These are phyloP conservation scores for Portevinia maculata DNA, from an alignment of 2,888 invertebrate genomes.

Conservation along the genomic window DNA sequence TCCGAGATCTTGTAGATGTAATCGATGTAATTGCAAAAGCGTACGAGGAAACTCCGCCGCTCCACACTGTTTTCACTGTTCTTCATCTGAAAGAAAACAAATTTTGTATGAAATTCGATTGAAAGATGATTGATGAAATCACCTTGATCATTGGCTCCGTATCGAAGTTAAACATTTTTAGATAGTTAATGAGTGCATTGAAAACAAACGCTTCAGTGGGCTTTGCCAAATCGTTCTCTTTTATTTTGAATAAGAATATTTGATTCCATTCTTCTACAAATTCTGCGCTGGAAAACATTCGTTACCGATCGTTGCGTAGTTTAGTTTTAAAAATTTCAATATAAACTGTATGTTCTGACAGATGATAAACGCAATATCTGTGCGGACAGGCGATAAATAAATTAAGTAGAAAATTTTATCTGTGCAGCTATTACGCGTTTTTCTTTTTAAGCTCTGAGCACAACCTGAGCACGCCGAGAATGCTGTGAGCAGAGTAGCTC, in stretches of 20 bases:
- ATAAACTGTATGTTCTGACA: background rate
- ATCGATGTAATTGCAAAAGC: constrained; percentile 78
- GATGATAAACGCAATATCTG: background rate
- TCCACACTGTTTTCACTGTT: constrained; percentile 75
- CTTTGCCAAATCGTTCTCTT: constrained; percentile 76
- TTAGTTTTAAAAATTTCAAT: background rate
- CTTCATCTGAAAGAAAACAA: constrained; percentile 51
- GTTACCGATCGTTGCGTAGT: background rate
- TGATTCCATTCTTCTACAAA: constrained; percentile 77
- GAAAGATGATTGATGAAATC: background rate
- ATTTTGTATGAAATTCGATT: background rate
- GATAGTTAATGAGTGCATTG: constrained; percentile 77
- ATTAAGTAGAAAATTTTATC: too few relatives aligned
- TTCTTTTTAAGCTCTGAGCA: too few relatives aligned
- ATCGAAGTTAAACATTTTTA: constrained; percentile 78
- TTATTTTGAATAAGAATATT: constrained; percentile 78
- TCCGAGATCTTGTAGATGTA: constrained; percentile 79
- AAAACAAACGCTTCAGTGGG: constrained; percentile 78
- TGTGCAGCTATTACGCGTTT: too few relatives aligned
- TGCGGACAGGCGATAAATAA: background rate
- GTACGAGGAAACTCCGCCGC: constrained; percentile 77
- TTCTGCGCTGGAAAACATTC: constrained; percentile 76
- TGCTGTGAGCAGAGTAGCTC: too few relatives aligned
- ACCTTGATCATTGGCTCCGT: constrained; percentile 76
- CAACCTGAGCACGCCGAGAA: too few relatives aligned